Conservation (phyloP, 2,797 vertebrate species). For the Ataeniobius toweri region DNA sequence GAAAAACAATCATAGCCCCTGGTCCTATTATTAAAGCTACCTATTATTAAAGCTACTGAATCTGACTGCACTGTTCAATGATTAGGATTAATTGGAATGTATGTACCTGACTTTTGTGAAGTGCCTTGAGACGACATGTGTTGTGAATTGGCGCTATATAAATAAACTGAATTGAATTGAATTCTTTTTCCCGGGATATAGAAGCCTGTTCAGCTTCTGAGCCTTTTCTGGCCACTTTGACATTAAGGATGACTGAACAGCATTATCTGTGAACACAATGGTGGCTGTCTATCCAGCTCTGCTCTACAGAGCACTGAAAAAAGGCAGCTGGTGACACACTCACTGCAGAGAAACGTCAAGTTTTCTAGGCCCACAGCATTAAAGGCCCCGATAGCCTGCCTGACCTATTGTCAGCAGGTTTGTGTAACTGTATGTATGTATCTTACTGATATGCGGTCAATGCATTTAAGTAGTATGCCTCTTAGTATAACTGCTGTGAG, state of each 20-base stretch:
- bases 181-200: conserved; percentile 40
- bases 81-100: too few species aligned
- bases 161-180: too few species aligned
- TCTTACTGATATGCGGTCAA: conserved; percentile 71
- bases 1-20: conserved; percentile 38
- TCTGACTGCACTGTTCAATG: too few species aligned
- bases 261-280: conserved; percentile 78
- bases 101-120: too few species aligned
- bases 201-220: conserved; percentile 46
- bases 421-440: conserved; percentile 67
- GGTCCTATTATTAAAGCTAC: conserved; percentile 51
- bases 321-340: conserved; percentile 49
- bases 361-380: conserved; percentile 66
- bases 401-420: conserved; percentile 71
- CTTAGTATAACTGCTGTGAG: conserved; percentile 39
- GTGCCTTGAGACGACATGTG: too few species aligned
- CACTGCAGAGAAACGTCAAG: conserved; percentile 61
- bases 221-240: conserved; percentile 66
- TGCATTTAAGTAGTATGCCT: conserved; percentile 51
- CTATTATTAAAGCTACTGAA: background rate
- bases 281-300: conserved; percentile 73
- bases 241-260: conserved; percentile 81
- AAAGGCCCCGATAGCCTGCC: conserved; percentile 65
- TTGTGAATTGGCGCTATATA: too few species aligned
- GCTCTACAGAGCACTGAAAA: conserved; percentile 57